These are phyloP conservation scores for Xiphophorus maculatus DNA, from an alignment of 2,113 vertebrate genomes.

Conservation along the genomic window DNA sequence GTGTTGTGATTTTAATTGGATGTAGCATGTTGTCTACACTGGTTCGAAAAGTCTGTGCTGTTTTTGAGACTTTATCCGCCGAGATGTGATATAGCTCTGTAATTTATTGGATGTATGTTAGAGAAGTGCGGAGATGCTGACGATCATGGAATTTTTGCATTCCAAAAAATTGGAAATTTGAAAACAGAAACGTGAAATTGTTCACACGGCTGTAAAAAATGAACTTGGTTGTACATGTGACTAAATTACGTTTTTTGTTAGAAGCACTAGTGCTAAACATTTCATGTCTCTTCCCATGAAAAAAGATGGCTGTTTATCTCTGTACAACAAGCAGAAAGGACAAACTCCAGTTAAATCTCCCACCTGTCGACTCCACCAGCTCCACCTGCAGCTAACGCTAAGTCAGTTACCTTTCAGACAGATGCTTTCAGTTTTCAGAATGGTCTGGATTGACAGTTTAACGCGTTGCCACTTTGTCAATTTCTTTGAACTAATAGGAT, in stretches of 20 bases:
- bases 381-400: neutral
- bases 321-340: neutral
- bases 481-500: neutral
- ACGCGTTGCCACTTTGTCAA: neutral
- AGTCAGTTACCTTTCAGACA: neutral
- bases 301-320: neutral
- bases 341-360: neutral
- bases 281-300: neutral
- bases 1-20: conserved; percentile 43
- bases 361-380: neutral
- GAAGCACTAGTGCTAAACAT: neutral
- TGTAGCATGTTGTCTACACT: conserved; percentile 43
- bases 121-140: conserved; percentile 2
- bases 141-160: neutral
- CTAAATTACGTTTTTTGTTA: neutral
- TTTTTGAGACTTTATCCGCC: conserved; percentile 20
- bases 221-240: neutral
- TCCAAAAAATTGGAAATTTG: too few relatives aligned
- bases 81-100: conserved; percentile 17
- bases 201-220: neutral
- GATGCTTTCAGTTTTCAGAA: neutral
- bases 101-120: neutral
- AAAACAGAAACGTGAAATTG: neutral
- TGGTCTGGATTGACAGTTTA: neutral
- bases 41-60: conserved; percentile 20